A percentile compares a stretch with the other conserved stretches of the same genome.
Evolutionary conservation across 2,797 vertebrate genomes (phyloP).

Genomic region (Leptoclinus maculatus): DNA sequence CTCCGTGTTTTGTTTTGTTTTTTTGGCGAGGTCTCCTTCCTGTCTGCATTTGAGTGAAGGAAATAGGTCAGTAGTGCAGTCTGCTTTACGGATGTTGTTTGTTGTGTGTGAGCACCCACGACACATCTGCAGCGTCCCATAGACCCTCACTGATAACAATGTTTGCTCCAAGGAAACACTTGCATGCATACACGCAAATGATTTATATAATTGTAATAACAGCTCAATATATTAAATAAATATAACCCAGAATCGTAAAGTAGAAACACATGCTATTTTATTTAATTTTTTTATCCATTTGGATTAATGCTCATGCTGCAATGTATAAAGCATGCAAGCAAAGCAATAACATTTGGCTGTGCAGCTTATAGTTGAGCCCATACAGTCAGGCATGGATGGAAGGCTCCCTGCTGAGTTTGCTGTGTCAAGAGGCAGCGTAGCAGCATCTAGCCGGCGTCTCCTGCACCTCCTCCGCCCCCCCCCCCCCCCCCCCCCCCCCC

Average conservation of each 20-base stretch:
- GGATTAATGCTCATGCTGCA: constrained; percentile 13
- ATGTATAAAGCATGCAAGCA: neutral
- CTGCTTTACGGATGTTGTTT: constrained; percentile 38
- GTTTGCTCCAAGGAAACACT: neutral
- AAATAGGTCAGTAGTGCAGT: constrained; percentile 78
- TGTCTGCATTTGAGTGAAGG: constrained; percentile 48
- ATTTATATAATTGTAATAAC: constrained; percentile 12
- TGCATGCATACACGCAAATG: neutral
- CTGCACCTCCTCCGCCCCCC: constrained; percentile 12
- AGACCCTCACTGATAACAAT: neutral
- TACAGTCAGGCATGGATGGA: constrained; percentile 55
- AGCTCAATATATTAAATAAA: neutral
- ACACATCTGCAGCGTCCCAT: constrained; percentile 44
- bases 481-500: constrained; percentile 9
- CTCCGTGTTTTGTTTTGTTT: constrained; percentile 1
- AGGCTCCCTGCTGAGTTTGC: constrained; percentile 75
- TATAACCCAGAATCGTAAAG: neutral
- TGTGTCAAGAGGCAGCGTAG: constrained; percentile 79
- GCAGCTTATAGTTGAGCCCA: constrained; percentile 47
- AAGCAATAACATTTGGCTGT: constrained; percentile 58
- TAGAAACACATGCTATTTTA: constrained; percentile 14
- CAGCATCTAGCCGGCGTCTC: constrained; percentile 71
- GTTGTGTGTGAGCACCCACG: constrained; percentile 34
- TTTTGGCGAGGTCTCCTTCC: neutral
- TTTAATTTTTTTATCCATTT: constrained; percentile 3